These are phyloP conservation scores for Disparrhopalites patrizii DNA, from an alignment of 2,888 invertebrate genomes.

Conservation along the genomic window DNA sequence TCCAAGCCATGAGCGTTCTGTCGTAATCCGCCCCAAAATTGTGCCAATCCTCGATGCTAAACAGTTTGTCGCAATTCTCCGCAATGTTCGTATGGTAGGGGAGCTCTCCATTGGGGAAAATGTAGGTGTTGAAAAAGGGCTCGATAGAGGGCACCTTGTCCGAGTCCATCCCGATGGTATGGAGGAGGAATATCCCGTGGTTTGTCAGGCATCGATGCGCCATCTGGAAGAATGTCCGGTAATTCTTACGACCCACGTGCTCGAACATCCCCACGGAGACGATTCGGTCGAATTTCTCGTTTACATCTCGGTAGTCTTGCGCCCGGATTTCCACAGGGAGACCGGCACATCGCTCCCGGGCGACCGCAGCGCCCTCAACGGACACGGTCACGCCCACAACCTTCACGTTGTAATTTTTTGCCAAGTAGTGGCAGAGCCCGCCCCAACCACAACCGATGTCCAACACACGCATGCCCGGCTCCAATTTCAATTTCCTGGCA, in stretches of 20 bases:
- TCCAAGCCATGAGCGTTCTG: conserved; percentile 41
- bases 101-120: conserved; percentile 44
- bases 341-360: not conserved
- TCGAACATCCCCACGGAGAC: conserved; percentile 44
- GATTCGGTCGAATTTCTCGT: conserved; percentile 39
- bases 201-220: conserved; percentile 40
- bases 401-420: conserved; percentile 37
- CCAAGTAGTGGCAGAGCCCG: conserved; percentile 41
- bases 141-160: conserved; percentile 37
- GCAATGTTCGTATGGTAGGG: conserved; percentile 43
- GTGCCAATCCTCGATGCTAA: conserved; percentile 45
- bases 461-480: conserved; percentile 35
- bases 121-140: conserved; percentile 44
- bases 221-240: conserved; percentile 38
- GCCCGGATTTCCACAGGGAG: conserved; percentile 9
- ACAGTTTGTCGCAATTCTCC: conserved; percentile 31
- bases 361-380: conserved; percentile 36
- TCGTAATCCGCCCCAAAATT: conserved; percentile 41
- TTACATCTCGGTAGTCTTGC: conserved; percentile 2
- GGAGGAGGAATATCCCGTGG: conserved; percentile 44
- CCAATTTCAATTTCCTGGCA: conserved; percentile 32
- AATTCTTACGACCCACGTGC: conserved; percentile 40
- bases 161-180: conserved; percentile 43
- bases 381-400: conserved; percentile 43
- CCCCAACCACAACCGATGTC: conserved; percentile 44